Conservation (phyloP, 92 coral and sea anemone genomes). For the Blastomussa wellsi region DNA sequence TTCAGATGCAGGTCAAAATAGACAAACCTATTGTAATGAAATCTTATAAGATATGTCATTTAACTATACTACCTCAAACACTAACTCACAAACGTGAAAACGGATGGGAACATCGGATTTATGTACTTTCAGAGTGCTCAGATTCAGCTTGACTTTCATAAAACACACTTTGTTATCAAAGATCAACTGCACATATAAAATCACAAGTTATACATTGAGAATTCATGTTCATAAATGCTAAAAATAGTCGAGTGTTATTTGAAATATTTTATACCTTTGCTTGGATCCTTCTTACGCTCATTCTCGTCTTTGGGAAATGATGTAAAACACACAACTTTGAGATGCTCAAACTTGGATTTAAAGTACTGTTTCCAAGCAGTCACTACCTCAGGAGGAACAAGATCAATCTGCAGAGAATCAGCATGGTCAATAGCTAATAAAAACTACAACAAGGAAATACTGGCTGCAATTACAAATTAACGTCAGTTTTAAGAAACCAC, state of each 20-base stretch:
- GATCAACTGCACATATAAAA: too few species aligned
- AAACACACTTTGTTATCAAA: too few species aligned
- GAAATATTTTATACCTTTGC: constrained; percentile 60
- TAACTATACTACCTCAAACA: background rate
- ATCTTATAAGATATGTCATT: background rate
- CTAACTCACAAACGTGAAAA: too few species aligned
- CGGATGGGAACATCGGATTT: too few species aligned
- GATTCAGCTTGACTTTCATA: too few species aligned
- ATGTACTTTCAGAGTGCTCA: too few species aligned
- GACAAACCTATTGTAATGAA: background rate
- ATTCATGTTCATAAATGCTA: too few species aligned
- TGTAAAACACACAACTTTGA: constrained; percentile 84
- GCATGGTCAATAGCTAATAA: background rate
- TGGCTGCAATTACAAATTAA: background rate
- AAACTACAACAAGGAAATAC: background rate
- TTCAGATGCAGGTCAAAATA: background rate
- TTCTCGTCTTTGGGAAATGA: constrained; percentile 91
- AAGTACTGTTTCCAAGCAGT: constrained; percentile 94
- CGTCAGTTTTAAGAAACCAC: too few species aligned
- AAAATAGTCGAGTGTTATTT: too few species aligned
- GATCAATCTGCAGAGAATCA: constrained; percentile 72
- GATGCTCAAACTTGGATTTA: constrained; percentile 69
- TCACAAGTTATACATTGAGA: too few species aligned
- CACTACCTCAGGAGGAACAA: constrained; percentile 86
- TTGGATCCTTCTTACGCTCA: constrained; percentile 76